Conservation (phyloP, 1,140 invertebrate species). For the Heliconius nattereri region DNA sequence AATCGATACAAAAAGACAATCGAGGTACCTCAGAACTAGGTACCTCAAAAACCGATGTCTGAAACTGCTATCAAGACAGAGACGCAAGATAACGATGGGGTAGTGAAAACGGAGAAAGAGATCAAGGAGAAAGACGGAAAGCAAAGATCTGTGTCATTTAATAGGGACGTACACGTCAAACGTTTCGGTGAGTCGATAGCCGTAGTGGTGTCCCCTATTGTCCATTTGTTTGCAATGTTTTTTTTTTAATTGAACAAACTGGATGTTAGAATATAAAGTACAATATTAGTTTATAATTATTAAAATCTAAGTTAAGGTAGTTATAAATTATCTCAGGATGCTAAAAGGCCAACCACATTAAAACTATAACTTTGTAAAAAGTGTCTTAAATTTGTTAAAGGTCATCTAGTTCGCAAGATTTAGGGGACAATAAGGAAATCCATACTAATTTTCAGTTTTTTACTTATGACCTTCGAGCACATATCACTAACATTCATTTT, state of each 20-base stretch:
- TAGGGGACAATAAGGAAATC: constrained; percentile 16
- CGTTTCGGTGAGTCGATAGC: constrained; percentile 87
- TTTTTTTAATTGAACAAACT: neutral
- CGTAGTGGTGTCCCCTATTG: constrained; percentile 27
- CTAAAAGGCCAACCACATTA: neutral
- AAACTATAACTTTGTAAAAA: neutral
- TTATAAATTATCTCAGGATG: neutral
- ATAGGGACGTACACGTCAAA: constrained; percentile 93
- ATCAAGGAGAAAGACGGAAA: constrained; percentile 74
- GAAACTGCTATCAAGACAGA: constrained; percentile 70
- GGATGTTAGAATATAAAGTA: neutral
- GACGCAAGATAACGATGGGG: constrained; percentile 65
- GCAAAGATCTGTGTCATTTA: constrained; percentile 88
- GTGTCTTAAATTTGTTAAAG: neutral
- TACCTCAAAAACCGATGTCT: constrained; percentile 73
- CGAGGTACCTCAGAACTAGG: constrained; percentile 63
- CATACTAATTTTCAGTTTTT: neutral
- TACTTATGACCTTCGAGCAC: neutral
- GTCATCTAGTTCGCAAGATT: neutral
- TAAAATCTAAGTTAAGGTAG: neutral
- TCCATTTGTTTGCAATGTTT: constrained; percentile 39
- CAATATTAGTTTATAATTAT: neutral
- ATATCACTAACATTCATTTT: neutral
- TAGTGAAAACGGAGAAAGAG: constrained; percentile 56
- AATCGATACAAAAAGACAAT: constrained; percentile 54